Conservation (phyloP, 2,113 vertebrate genomes). For the Erythrolamprus reginae region DNA sequence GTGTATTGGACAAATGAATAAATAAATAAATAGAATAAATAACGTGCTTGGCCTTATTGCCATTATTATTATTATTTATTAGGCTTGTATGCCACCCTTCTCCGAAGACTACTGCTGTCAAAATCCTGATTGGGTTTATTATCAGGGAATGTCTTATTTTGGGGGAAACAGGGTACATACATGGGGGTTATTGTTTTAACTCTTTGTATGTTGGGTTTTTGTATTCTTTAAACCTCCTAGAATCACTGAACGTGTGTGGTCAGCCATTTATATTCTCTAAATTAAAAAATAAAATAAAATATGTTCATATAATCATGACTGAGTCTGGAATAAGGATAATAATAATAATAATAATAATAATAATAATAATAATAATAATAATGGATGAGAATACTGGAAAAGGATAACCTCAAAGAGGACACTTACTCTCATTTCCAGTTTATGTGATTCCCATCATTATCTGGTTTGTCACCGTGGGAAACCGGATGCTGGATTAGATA, state of each 20-base stretch:
- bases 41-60: too few relatives aligned
- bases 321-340: too few relatives aligned
- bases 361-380: too few relatives aligned
- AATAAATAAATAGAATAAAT: too few relatives aligned
- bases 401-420: background rate
- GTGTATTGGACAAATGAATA: too few relatives aligned
- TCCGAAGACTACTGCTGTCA: too few relatives aligned
- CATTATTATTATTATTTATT: too few relatives aligned
- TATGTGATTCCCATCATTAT: background rate
- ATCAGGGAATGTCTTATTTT: too few relatives aligned
- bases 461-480: background rate
- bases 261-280: background rate
- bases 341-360: too few relatives aligned
- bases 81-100: too few relatives aligned
- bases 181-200: background rate
- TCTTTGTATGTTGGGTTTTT: background rate
- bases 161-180: background rate
- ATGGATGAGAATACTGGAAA: background rate
- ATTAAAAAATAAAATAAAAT: background rate
- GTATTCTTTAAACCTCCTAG: background rate
- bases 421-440: background rate
- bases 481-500: background rate
- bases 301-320: background rate
- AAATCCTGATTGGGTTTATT: too few relatives aligned
- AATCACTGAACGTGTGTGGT: background rate